Base-by-base conservation (phyloP, 2,797 vertebrate genomes). In the Pseudopleuronectes americanus region DNA sequence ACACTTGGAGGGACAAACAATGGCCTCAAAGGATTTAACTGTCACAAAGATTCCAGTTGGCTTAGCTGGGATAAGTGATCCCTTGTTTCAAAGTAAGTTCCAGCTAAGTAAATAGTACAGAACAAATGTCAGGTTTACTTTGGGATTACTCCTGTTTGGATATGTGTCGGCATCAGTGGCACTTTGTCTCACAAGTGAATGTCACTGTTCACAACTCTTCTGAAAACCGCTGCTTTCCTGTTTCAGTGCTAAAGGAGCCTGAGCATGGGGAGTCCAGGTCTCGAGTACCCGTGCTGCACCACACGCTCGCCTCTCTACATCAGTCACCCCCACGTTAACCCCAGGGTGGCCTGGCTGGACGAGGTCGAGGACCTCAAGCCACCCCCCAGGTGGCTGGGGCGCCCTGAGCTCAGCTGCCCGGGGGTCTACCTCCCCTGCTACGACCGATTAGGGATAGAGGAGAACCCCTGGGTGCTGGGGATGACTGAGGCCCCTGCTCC, bases 181-280 rank as follows among this genome's bases (percentile, higher is more conserved):
- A 10, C 60, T 43, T 47, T 76, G 73, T 81, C 71, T 38, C 4
- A 41, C 14, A 49, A 51, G 23, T 49, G 31, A 66, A 24, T 31
- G 60, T 49, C 22, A 22, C 22, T 16, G 17, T 41, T 69, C 41
- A 12, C 51, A 31, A 9, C 31, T 19, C 55, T 48, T 9, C 57
- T 62, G n/a, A 43, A 64, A 64, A 64, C 14, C 9, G 4, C 10
- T 52, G 8, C 19, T 53, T 61, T 71, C 31, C 53, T 65, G 64
- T 56, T 55, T 6, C 72, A 84, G 79, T 2, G 12, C 60, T 22
- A 31, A 48, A 59, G 69, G 26, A 48, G 54, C 68, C 26, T 33
- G 47, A 83, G 59, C 71, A 97, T 97, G 96, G 95, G 95, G 90
- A 97, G 95, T 38, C 87, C 95, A 67, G 94, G 94, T 80, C 93